Conservation (phyloP, 2,888 invertebrate genomes). For the Endomychus coccineus region DNA sequence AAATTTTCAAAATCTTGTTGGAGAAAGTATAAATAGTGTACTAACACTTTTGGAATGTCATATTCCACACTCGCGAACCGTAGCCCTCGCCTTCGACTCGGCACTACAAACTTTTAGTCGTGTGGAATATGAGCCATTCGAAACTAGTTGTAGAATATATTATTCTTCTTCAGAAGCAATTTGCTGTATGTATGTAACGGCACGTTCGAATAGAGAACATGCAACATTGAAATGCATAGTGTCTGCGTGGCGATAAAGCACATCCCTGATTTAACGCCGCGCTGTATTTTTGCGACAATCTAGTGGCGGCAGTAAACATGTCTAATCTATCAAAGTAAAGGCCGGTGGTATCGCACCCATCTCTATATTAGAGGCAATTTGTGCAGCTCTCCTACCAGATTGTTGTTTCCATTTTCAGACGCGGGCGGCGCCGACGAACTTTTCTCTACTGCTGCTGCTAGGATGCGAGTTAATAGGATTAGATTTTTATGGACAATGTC, state of each 20-base stretch:
- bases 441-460: conserved; percentile 18
- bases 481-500: conserved; percentile 44
- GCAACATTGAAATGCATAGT: conserved; percentile 5
- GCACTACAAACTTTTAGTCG: no score
- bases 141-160: no score
- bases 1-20: no score
- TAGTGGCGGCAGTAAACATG: conserved; percentile 27
- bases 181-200: conserved; percentile 4
- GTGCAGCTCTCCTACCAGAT: conserved; percentile 21
- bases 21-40: no score
- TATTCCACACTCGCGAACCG: no score
- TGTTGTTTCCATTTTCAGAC: conserved; percentile 29
- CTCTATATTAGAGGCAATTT: conserved; percentile 28
- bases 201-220: conserved; percentile 3
- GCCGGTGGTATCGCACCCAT: conserved; percentile 26
- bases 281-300: conserved; percentile 22
- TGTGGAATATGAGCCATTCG: no score
- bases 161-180: conserved; percentile 5
- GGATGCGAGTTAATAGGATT: conserved; percentile 41
- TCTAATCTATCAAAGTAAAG: conserved; percentile 32
- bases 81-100: no score
- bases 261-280: conserved; percentile 10
- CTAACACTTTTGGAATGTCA: no score
- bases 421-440: conserved; percentile 35
- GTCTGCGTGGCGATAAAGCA: conserved; percentile 9